Evolutionary conservation across 2,797 vertebrate genomes (phyloP).

Genomic region (Sparidentex hasta): DNA sequence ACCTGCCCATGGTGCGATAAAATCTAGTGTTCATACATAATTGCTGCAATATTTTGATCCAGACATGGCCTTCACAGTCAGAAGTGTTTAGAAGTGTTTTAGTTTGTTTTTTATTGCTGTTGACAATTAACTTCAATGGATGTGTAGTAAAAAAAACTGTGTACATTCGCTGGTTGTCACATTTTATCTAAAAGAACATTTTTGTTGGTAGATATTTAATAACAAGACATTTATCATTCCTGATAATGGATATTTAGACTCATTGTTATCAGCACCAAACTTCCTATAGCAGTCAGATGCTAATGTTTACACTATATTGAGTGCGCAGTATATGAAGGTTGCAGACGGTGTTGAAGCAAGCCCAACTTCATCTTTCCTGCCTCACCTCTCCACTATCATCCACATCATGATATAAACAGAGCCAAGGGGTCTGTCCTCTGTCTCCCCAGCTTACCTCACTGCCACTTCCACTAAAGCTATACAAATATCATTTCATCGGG

Average conservation of each 20-base stretch:
- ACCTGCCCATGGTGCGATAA: background rate
- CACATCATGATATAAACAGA: slow-evolving; percentile 36
- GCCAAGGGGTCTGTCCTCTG: slow-evolving; percentile 30
- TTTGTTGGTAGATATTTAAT: background rate
- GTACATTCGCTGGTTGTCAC: background rate
- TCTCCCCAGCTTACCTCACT: slow-evolving; percentile 2
- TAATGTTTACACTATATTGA: too few species aligned
- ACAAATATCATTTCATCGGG: background rate
- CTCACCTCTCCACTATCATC: slow-evolving; percentile 9
- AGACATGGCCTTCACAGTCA: slow-evolving; percentile 4
- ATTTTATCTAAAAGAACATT: background rate
- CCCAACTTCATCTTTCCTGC: background rate
- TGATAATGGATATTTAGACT: too few species aligned
- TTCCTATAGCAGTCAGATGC: too few species aligned
- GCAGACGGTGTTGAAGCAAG: too few species aligned
- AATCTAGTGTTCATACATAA: slow-evolving; percentile 20
- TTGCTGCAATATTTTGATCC: slow-evolving; percentile 22
- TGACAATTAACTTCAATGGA: background rate
- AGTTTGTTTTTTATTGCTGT: background rate
- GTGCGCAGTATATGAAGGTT: too few species aligned
- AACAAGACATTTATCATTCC: background rate
- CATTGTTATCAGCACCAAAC: too few species aligned
- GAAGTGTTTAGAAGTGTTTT: slow-evolving; percentile 9
- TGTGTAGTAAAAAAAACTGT: background rate
- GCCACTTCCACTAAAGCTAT: background rate